These are phyloP conservation scores for Drosophila cardini DNA, from an alignment of 1,140 invertebrate genomes.

Conservation along the genomic window DNA sequence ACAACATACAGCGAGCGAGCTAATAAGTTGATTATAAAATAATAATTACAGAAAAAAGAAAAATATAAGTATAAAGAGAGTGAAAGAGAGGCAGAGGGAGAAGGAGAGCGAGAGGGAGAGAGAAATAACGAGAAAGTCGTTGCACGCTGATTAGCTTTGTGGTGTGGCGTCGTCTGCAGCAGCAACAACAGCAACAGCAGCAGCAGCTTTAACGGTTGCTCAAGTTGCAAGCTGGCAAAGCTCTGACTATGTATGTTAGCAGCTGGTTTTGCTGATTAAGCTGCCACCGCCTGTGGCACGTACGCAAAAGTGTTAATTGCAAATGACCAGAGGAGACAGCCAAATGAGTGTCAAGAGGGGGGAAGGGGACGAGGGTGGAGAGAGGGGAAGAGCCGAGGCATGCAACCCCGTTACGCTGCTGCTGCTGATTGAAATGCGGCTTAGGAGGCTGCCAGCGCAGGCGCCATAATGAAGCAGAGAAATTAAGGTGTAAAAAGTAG, in stretches of 20 bases:
- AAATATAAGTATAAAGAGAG: not conserved
- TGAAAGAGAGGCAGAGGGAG: constrained; percentile 11
- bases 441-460: constrained; percentile 29
- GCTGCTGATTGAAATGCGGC: constrained; percentile 43
- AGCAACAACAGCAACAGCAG: not conserved
- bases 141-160: constrained; percentile 81
- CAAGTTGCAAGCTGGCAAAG: constrained; percentile 28
- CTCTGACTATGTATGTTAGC: constrained; percentile 19
- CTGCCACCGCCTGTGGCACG: constrained; percentile 67
- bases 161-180: constrained; percentile 32
- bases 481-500: not conserved
- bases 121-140: constrained; percentile 77
- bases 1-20: constrained; percentile 34
- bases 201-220: constrained; percentile 35
- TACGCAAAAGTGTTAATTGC: constrained; percentile 82
- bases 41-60: constrained; percentile 69
- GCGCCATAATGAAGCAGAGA: constrained; percentile 20
- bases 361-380: not conserved
- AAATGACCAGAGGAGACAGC: constrained; percentile 65
- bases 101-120: constrained; percentile 23
- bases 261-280: constrained; percentile 62
- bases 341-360: not conserved
- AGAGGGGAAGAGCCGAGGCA: not conserved
- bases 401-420: constrained; percentile 46
- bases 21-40: constrained; percentile 83